These are phyloP conservation scores for Cabera pusaria DNA, from an alignment of 2,888 invertebrate genomes.

Conservation along the genomic window DNA sequence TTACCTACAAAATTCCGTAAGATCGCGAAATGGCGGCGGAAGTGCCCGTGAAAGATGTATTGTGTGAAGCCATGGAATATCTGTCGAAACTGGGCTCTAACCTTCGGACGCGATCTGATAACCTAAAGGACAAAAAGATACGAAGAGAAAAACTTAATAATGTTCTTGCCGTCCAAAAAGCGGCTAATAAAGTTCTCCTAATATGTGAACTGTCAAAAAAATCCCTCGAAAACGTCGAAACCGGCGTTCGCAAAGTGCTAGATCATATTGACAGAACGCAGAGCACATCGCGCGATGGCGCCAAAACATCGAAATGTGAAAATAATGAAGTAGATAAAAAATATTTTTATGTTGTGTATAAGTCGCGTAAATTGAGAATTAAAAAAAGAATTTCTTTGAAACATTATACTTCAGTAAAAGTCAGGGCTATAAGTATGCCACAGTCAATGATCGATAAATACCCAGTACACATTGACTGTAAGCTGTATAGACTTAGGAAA, in stretches of 20 bases:
- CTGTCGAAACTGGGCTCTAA: conserved; percentile 72
- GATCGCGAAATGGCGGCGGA: conserved; percentile 67
- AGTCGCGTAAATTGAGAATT: conserved; percentile 56
- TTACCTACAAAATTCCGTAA: too few relatives aligned
- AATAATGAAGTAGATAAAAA: conserved; percentile 14
- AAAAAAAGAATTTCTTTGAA: conserved; percentile 56
- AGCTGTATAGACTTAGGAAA: conserved; percentile 51
- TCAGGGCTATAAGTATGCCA: conserved; percentile 51
- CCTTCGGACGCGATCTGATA: conserved; percentile 64
- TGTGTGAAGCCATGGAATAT: conserved; percentile 74
- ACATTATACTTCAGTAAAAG: conserved; percentile 64
- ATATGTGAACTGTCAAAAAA: conserved; percentile 76
- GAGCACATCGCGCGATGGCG: conserved; percentile 40
- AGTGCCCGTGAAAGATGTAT: conserved; percentile 61
- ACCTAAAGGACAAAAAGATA: conserved; percentile 63
- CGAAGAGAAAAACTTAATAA: conserved; percentile 61
- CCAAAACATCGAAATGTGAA: conserved; percentile 32
- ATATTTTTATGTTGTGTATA: conserved; percentile 51
- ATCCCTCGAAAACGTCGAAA: conserved; percentile 71
- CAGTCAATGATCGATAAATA: conserved; percentile 53
- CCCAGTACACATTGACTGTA: conserved; percentile 66
- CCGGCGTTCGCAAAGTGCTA: conserved; percentile 59
- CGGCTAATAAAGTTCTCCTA: conserved; percentile 66
- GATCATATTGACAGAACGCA: conserved; percentile 49
- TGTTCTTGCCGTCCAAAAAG: conserved; percentile 66